phyloP scores from a whole-genome alignment of 2,113 vertebrate genomes.

The Halcyon malimbica region DNA sequence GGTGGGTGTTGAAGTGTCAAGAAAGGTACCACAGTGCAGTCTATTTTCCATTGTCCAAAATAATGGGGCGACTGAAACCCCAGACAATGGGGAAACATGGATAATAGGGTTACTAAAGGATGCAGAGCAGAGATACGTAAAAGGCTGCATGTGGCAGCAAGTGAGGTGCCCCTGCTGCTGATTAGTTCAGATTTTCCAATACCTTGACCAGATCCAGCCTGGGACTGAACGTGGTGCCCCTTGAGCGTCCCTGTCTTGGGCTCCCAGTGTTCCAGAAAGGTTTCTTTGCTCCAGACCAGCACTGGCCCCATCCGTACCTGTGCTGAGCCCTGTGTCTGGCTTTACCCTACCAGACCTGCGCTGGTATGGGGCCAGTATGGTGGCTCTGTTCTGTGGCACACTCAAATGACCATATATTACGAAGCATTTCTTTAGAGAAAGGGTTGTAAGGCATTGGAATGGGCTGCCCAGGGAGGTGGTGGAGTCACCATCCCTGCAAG shows the following conservation, averaged over 20 bases:
- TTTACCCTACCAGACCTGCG: background rate
- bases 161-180: background rate
- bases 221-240: background rate
- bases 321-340: background rate
- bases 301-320: background rate
- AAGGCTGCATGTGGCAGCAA: background rate
- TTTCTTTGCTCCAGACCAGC: background rate
- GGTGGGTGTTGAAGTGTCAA: background rate
- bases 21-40: background rate
- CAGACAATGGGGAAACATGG: background rate
- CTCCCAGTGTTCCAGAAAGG: background rate
- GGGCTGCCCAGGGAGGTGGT: too few species aligned
- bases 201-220: background rate
- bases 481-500: too few species aligned
- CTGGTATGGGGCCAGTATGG: background rate
- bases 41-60: background rate
- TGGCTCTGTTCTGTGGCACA: fast-evolving
- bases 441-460: too few species aligned
- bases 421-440: too few species aligned
- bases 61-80: background rate
- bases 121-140: background rate
- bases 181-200: background rate
- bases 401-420: fast-evolving
- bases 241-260: fast-evolving
- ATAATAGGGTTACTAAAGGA: background rate